These are phyloP conservation scores for Nephotettix cincticeps DNA, from an alignment of 1,140 invertebrate genomes.

Conservation along the genomic window DNA sequence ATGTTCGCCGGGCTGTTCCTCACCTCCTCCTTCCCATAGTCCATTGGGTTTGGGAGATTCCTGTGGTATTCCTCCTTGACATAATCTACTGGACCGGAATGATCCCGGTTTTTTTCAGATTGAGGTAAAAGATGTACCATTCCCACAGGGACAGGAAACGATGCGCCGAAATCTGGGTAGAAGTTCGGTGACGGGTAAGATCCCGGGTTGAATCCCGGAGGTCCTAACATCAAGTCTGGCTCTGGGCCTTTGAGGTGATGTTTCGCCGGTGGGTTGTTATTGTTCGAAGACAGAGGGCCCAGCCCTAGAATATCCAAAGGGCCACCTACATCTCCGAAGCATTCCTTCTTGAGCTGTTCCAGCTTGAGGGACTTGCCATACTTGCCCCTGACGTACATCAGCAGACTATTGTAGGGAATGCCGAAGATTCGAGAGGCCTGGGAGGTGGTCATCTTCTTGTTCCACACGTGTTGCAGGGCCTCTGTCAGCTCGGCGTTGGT, in stretches of 20 bases:
- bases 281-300: conserved; percentile 59
- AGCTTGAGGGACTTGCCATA: conserved; percentile 87
- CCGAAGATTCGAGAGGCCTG: conserved; percentile 87
- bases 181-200: conserved; percentile 59
- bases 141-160: conserved; percentile 77
- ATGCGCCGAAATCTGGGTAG: conserved; percentile 74
- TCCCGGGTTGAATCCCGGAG: conserved; percentile 59
- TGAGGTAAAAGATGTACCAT: conserved; percentile 80
- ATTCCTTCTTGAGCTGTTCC: conserved; percentile 83
- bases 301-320: conserved; percentile 67
- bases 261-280: conserved; percentile 60
- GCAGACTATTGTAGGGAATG: conserved; percentile 86
- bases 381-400: conserved; percentile 91
- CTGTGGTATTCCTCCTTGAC: conserved; percentile 29
- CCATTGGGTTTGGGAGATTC: conserved; percentile 27
- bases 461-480: conserved; percentile 87
- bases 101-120: conserved; percentile 62
- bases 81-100: conserved; percentile 28
- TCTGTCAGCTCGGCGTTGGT: conserved; percentile 87
- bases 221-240: conserved; percentile 42
- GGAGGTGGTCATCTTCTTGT: conserved; percentile 92
- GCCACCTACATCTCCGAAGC: conserved; percentile 63
- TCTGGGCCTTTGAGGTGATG: conserved; percentile 42
- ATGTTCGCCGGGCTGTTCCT: conserved; percentile 34
- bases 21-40: conserved; percentile 36